Base-by-base conservation (phyloP, 2,113 vertebrate genomes). In the Chlamydotis undulata region DNA sequence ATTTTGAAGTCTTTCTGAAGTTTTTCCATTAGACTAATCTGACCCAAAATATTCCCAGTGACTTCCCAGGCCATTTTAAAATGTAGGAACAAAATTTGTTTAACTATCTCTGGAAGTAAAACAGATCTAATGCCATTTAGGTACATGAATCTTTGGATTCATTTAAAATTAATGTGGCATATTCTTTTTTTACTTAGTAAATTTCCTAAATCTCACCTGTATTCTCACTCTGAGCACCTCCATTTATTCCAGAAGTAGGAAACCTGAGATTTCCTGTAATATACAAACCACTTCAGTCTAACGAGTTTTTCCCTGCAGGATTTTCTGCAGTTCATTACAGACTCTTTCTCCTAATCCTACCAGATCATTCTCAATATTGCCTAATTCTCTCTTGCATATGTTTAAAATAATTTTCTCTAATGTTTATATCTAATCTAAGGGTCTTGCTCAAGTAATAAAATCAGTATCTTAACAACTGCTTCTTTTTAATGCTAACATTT, bases 51-150 rank as follows among this genome's bases (percentile, higher is more conserved):
- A 93, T 24, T 92, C 74, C 45, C 19, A 91, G 71, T 90, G 89
- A 76, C 63, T 87, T 95, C 53, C 37, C 41, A 74, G 59, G 31
- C 43, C 75, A 78, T 75, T 95, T 93, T 84, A 85, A 94, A 96
- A 82, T 5, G 28, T 39, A 84, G 59, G 47, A 95, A 75, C 70
- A 92, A 94, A 95, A 84, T 60, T n/a, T 73, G 57, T 68, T 92
- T 76, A 61, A 84, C 87, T 47, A 67, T 15, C 75, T 77, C 26
- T 90, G 50, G 41, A 95, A 85, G 19, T 67, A 93, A 96, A 96
- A 85, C 55, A 80, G 91, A 91, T 83, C 52, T 67, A 24, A 64
- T 43, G 43, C 64, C 60, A 75, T 78, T 90, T 67, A 87, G n/a
- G 47, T 37, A 61, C 59, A 85, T 19, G 70, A 95, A 90, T 85